These are phyloP conservation scores for Microhierax caerulescens DNA, from an alignment of 2,797 vertebrate genomes.

Conservation along the genomic window DNA sequence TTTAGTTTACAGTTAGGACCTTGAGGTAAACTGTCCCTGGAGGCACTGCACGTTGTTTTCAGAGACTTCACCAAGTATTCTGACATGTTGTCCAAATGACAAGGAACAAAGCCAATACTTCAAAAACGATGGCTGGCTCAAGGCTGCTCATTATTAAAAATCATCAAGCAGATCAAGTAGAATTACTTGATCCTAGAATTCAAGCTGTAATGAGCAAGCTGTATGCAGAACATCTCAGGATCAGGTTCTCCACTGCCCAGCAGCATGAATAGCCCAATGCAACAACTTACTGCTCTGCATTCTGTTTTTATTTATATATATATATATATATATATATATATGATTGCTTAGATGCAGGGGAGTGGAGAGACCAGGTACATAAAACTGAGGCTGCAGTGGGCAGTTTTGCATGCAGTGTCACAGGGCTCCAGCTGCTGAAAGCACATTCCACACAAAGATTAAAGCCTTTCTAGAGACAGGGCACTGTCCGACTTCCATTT, in stretches of 20 bases:
- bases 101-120: neutral
- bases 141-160: neutral
- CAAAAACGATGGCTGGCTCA: neutral
- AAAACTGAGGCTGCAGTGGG: neutral
- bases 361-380: neutral
- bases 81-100: neutral
- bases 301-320: neutral
- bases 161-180: neutral
- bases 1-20: neutral
- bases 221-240: neutral
- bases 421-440: neutral
- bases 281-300: neutral
- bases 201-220: neutral
- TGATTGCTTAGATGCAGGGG: neutral
- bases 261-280: neutral
- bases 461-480: neutral
- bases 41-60: neutral
- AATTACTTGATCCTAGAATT: neutral
- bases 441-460: neutral
- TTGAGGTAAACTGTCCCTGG: neutral
- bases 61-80: neutral
- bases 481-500: neutral
- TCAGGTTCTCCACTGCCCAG: neutral
- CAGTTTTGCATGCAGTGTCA: neutral
- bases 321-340: rapidly evolving